Base-by-base conservation (phyloP, 2,888 invertebrate species). In the Carpatolechia fugitivella region DNA sequence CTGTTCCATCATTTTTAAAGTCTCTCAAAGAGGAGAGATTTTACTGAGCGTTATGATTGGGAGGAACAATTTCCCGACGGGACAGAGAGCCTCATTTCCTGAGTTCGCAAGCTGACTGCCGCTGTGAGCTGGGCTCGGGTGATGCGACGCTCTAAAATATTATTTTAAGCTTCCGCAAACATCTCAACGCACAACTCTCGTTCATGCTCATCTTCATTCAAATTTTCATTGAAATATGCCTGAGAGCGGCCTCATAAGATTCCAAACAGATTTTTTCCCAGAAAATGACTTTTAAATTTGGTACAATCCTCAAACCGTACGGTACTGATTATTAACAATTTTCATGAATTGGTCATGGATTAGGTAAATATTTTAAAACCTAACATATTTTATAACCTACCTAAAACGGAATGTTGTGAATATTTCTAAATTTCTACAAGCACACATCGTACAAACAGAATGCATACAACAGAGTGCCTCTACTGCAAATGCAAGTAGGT, bases 41-140 rank as follows among this genome's bases (percentile, higher is more conserved):
- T 71, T 74, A 78, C 76, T 80, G 77, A 80, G 78, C 79, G 81
- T 82, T 85, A 85, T 86, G 85, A 85, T 87, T 83, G 79, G 80
- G 75, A 80, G 80, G 83, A 82, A 82, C 85, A 85, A 87, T 88
- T 87, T 88, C 88, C 88, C 88, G 82, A 65, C 77, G 84, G 86
- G 76, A 76, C 84, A 81, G 82, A 80, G 80, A 78, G 78, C 74
- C 85, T 88, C 86, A 88, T 90, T 90, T 90, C 89, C 89, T 85
- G 66, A 76, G 76, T 74, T 76, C 77, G 70, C 72, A 73, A 76
- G 76, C 69, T 72, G 68, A 67, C 24, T 24, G 44, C 44, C 41
- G 41, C 20, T 68, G 68, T 70, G 14, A 3, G 38, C 16, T 16
- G 38, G 16, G 38, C 8, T 16, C 16, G 68, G 68, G 69, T 72